phyloP scores from a whole-genome alignment of 2,113 vertebrate species.

The Microtus pennsylvanicus region DNA sequence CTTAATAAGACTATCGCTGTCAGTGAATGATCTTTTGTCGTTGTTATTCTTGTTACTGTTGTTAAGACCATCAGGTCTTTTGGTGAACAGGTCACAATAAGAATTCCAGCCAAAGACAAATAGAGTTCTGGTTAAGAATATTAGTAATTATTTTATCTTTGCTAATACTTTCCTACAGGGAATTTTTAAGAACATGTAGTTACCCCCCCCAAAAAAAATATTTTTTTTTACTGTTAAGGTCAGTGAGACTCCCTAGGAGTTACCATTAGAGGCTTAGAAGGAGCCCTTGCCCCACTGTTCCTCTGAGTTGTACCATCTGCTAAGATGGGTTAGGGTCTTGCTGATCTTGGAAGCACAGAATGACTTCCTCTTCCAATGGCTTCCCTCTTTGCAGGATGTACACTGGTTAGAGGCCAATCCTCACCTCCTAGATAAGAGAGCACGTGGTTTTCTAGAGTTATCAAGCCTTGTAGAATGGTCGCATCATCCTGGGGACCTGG shows the following conservation, averaged over 20 bases:
- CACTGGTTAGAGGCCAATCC: not conserved
- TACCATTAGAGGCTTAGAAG: too few species aligned
- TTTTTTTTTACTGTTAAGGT: not conserved
- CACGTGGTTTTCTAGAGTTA: not conserved
- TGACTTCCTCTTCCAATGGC: not conserved
- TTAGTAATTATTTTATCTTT: not conserved
- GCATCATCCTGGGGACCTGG: not conserved
- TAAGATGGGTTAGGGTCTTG: not conserved
- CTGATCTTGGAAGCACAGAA: not conserved
- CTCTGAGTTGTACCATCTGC: too few species aligned
- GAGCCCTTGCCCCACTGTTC: not conserved
- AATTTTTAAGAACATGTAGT: not conserved
- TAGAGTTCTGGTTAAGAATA: not conserved
- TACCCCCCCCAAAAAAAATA: not conserved
- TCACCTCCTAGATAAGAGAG: not conserved
- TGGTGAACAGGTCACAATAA: not conserved
- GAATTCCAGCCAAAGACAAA: not conserved
- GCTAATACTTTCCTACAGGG: not conserved
- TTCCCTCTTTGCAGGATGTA: not conserved
- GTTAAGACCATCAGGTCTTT: not conserved
- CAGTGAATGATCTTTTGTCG: not conserved
- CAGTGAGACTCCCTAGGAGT: not conserved
- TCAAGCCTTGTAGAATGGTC: not conserved
- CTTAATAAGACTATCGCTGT: not conserved
- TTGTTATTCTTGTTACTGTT: too few species aligned